These are phyloP conservation scores for Rattus rattus DNA, from an alignment of 2,113 vertebrate species.

Conservation along the genomic window DNA sequence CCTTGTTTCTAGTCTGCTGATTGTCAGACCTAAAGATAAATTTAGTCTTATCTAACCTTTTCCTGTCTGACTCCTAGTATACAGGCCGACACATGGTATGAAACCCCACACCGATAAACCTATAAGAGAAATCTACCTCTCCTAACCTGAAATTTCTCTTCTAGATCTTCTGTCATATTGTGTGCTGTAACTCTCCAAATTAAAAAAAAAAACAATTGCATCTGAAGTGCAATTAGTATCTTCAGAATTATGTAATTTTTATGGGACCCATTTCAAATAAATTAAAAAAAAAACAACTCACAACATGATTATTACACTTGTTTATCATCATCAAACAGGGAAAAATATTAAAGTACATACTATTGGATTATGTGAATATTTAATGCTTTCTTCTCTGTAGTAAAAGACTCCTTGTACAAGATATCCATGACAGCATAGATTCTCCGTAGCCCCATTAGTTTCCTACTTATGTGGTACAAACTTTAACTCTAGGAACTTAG, in stretches of 20 bases:
- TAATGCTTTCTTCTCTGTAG: no score
- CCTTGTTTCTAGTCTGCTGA: neutral
- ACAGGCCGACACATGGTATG: neutral
- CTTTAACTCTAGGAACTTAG: neutral
- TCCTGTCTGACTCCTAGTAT: neutral
- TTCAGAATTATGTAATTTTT: neutral
- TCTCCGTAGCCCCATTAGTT: neutral
- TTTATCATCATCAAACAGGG: neutral
- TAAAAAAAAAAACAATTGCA: neutral
- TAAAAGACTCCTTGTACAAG: neutral
- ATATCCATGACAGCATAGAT: neutral
- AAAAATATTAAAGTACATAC: neutral
- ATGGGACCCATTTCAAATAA: neutral
- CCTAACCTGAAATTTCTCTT: no score
- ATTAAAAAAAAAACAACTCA: neutral
- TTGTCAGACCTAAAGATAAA: neutral
- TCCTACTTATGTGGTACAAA: neutral
- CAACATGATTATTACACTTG: neutral
- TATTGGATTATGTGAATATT: neutral
- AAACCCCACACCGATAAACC: neutral
- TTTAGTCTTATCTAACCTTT: no score
- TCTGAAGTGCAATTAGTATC: neutral
- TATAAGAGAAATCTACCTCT: no score
- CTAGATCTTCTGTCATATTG: neutral
- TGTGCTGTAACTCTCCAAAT: neutral